Base-by-base conservation (phyloP, 2,888 invertebrate genomes). In the Muschampia plurimacula region DNA sequence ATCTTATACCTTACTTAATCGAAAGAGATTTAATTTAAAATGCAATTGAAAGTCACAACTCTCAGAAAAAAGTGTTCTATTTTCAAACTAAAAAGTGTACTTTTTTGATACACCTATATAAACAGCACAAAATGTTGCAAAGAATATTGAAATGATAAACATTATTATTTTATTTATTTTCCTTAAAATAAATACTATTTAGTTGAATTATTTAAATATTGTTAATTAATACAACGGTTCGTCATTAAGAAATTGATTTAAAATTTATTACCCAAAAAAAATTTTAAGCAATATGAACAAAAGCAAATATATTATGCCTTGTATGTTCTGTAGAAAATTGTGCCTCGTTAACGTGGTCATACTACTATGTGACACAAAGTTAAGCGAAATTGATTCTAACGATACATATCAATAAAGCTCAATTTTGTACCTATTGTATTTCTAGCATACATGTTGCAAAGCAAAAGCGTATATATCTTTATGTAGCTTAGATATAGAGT, bases 371-470 rank as follows among this genome's bases (percentile, higher is more conserved):
- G 62, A 60, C 67, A 62, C 72, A 72, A 67, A 72, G 67, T 66
- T 66, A 72, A 81, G 83, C 83, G 80, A 89, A 86, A 85, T 81
- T 86, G 84, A 86, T 82, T 86, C 82, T 85, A 89, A 88, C 89
- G 87, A 90, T 86, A 90, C 93, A 93, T 93, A 94, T 94, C 93
- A 93, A 88, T 82, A 89, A 93, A 88, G 93, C 93, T 94, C 93
- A 94, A 94, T 94, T 93, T 94, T 94, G 84, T 93, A 94, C 91
- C 83, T 90, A 92, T 88, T 86, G 83, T 91, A 92, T 91, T 87
- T 87, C 83, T 93, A 92, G 92, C 84, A 79, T 92, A 92, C 91
- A 87, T 84, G 86, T 91, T 91, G 91, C 91, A 87, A 91, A 87
- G 87, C 89, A 89, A 91, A 88, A 83, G 82, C 82, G 81, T 77